These are phyloP conservation scores for Urosaurus nigricauda DNA, from an alignment of 2,797 vertebrate species.

Conservation along the genomic window DNA sequence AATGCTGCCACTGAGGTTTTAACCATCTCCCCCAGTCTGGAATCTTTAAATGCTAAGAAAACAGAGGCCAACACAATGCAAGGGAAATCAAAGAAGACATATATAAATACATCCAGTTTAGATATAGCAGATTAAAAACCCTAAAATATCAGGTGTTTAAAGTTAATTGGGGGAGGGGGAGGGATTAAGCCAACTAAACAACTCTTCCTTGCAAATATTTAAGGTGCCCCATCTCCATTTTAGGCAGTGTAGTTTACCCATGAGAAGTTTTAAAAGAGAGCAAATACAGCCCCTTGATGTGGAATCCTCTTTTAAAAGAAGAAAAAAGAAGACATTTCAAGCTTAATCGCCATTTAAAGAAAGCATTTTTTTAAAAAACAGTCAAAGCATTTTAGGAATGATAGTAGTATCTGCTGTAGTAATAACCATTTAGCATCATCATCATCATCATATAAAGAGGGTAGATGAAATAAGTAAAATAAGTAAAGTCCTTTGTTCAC, in stretches of 20 bases:
- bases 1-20: background rate
- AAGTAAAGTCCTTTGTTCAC: conserved; percentile 40
- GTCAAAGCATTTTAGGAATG: background rate
- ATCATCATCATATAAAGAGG: conserved; percentile 48
- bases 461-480: conserved; percentile 47
- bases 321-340: conserved; percentile 35
- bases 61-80: conserved; percentile 48
- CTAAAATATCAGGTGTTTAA: background rate
- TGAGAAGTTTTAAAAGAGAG: conserved; percentile 29
- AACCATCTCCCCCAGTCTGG: conserved; percentile 21
- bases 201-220: background rate
- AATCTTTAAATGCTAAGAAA: conserved; percentile 59
- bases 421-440: conserved; percentile 41
- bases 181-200: background rate
- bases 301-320: conserved; percentile 49
- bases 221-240: background rate
- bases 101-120: conserved; percentile 40
- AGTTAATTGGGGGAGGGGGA: background rate
- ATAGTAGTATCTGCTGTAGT: conserved; percentile 35
- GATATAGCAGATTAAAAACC: conserved; percentile 24
- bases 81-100: conserved; percentile 34
- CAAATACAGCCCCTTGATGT: conserved; percentile 36
- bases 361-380: conserved; percentile 26
- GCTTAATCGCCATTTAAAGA: conserved; percentile 44
- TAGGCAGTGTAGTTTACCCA: conserved; percentile 26